Percentiles rank a stretch among this genome's conserved stretches.
Conservation (phyloP, 2,113 vertebrate genomes). For the Spea multiplicata region DNA sequence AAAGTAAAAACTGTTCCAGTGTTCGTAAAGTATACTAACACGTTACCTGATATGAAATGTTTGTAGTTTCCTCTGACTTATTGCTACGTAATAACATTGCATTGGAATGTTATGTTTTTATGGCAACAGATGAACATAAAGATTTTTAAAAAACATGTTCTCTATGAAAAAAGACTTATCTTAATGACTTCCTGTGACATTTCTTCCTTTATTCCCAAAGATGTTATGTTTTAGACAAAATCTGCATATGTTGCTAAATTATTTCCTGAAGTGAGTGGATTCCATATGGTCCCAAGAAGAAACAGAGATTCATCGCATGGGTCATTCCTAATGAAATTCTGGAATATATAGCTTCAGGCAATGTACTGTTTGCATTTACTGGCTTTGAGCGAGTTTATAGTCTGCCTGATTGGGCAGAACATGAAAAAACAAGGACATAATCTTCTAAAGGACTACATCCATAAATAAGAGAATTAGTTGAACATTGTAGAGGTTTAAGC, state of each 20-base stretch:
- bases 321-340: constrained; percentile 62
- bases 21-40: not conserved
- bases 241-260: constrained; percentile 67
- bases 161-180: constrained; percentile 46
- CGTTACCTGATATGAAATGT: not conserved
- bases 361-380: constrained; percentile 51
- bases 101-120: not conserved
- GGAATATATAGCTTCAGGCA: constrained; percentile 56
- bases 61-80: not conserved
- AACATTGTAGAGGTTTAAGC: constrained; percentile 5
- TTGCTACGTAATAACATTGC: not conserved
- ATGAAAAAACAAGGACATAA: constrained; percentile 30
- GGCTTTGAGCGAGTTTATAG: constrained; percentile 31
- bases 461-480: constrained; percentile 13
- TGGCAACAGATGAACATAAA: not conserved
- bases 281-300: constrained; percentile 68
- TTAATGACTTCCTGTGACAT: constrained; percentile 68
- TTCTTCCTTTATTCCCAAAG: constrained; percentile 63
- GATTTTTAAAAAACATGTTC: constrained; percentile 13
- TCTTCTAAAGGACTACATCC: constrained; percentile 4
- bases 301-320: constrained; percentile 60
- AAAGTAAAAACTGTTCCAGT: not conserved
- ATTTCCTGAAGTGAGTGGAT: constrained; percentile 74
- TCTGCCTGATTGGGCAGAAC: constrained; percentile 38
- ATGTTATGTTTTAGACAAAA: constrained; percentile 70